phyloP scores from a whole-genome alignment of 2,113 vertebrate genomes.

The Pterocles burchelli region DNA sequence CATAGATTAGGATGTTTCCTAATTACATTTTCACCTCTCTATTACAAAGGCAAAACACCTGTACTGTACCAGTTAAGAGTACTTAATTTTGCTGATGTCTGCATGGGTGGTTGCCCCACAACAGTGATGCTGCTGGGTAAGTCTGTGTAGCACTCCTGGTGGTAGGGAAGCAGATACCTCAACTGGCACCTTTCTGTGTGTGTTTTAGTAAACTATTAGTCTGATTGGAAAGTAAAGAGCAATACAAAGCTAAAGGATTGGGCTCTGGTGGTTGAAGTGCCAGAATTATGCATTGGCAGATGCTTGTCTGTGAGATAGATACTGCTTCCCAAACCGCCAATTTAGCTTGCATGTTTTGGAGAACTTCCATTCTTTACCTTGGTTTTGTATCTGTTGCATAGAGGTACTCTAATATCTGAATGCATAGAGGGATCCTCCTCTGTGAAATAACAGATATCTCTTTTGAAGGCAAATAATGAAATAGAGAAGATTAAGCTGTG shows the following conservation, averaged over 20 bases:
- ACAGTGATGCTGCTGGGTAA: not conserved
- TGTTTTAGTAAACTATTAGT: not conserved
- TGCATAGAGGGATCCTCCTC: not conserved
- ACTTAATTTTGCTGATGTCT: not conserved
- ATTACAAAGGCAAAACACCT: not conserved
- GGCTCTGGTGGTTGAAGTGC: not conserved
- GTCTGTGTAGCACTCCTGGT: not conserved
- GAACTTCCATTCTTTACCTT: not conserved
- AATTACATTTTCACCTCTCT: not conserved
- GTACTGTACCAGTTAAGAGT: not conserved
- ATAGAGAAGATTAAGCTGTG: not conserved
- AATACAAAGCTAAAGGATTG: not conserved
- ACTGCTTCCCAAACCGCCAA: fast-evolving
- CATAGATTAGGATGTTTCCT: not conserved
- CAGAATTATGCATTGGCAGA: not conserved
- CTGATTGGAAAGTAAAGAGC: not conserved
- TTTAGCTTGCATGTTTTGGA: not conserved
- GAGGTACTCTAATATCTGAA: not conserved
- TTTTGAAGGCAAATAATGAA: not conserved
- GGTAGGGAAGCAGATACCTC: not conserved
- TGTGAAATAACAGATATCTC: not conserved
- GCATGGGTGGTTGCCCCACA: not conserved
- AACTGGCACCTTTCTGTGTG: not conserved
- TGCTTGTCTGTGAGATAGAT: not conserved
- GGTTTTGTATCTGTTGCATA: not conserved